Evolutionary conservation across 1,140 invertebrate species (phyloP).

Genomic region (Adelges cooleyi): DNA sequence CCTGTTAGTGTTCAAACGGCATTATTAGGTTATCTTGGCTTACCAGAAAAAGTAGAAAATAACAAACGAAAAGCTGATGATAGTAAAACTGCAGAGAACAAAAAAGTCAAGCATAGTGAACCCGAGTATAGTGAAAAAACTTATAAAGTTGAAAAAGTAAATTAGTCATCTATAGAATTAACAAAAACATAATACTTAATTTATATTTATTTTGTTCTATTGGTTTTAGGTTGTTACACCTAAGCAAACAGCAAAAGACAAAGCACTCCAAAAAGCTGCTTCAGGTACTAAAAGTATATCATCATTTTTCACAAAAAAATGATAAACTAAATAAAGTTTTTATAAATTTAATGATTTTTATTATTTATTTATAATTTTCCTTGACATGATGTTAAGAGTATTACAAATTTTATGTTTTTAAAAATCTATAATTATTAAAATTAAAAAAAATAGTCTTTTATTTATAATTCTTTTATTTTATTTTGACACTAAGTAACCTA

Average conservation of each 20-base stretch:
- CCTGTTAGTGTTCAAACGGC: conserved; percentile 49
- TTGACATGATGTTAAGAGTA: too few relatives aligned
- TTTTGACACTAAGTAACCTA: too few relatives aligned
- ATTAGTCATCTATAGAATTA: not conserved
- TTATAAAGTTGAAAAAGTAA: conserved; percentile 1
- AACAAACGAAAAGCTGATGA: conserved; percentile 27
- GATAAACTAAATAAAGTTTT: conserved; percentile 11
- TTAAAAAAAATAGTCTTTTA: too few relatives aligned
- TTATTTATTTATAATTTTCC: too few relatives aligned
- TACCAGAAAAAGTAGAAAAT: conserved; percentile 40
- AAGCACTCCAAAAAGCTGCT: conserved; percentile 36
- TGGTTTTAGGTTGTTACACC: conserved; percentile 17
- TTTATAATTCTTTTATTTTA: too few relatives aligned
- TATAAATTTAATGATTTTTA: too few relatives aligned
- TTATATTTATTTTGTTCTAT: not conserved
- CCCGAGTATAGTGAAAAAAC: not conserved
- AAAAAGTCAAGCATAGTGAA: not conserved
- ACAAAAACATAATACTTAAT: too few relatives aligned
- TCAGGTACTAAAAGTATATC: conserved; percentile 34
- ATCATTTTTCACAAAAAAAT: conserved; percentile 35
- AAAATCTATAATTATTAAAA: too few relatives aligned
- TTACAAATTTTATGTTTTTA: too few relatives aligned
- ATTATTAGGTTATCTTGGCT: conserved; percentile 48
- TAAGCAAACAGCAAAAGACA: conserved; percentile 34
- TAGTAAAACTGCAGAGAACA: not conserved